Evolutionary conservation across 2,797 vertebrate species (phyloP), one percentile per base, ranked within the genome.

Genomic region (Spea hammondii): DNA sequence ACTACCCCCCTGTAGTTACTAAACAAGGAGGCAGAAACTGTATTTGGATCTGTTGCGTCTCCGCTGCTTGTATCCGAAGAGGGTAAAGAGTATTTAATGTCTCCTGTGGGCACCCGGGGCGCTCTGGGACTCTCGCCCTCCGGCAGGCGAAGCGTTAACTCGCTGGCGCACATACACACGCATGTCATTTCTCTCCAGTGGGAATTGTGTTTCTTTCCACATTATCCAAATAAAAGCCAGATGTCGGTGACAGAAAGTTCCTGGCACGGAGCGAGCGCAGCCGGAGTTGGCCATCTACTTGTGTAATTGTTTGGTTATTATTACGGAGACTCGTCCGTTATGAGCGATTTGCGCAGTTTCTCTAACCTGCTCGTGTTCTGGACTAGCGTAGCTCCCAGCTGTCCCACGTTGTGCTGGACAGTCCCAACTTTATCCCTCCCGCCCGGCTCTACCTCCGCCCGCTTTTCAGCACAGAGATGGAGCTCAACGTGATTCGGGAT

Each of bases 191-290:
- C 8, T 11, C 50, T 45, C 32, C 48, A 51, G 55, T 76, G 73
- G 73, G 55, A 76, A 57, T 12, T 51, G 57, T 47, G 59, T 50
- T 64, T n/a, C 14, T 74, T 74, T 74, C 14, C 14, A 44, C 17
- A 54, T 67, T 57, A 57, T 11, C 54, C 13, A 76, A 76, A 55
- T 65, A 14, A 57, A 12, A 48, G 64, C 73, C 73, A 67, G 51
- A 57, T 76, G 73, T 76, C 13, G 1, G 48, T 17, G 14, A 51
- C 49, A 17, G 67, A 51, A 69, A 14, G n/a, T 69, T 69, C 67
- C 67, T 69, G 67, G 67, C 67, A 53, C 6, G 17, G 13, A 14
- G 13, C 4, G 48, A 67, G 48, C 11, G 6, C 9, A 7, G 7
- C n/a, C 11, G 47, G 65, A 49, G 48, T 64, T 64, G 6, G 10